Evolutionary conservation across 2,888 invertebrate species (phyloP), one percentile per base, ranked within the genome.

Genomic region (Mesodorylaimus sp.): DNA sequence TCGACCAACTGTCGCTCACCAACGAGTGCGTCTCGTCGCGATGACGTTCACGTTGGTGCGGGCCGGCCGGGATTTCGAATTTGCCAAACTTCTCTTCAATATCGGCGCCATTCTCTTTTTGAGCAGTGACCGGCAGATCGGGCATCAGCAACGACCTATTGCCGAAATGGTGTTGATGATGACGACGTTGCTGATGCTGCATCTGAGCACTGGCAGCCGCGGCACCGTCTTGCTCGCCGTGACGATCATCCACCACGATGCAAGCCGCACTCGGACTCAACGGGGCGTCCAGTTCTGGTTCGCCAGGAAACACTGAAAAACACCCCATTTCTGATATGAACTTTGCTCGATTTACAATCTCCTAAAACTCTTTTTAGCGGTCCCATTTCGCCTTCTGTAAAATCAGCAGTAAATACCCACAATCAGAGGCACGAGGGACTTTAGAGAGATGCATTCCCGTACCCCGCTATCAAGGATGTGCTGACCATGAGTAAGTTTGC

Each of bases 61-160:
- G 24, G 36, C 74, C 62, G 50, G 75, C 74, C 68, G 83, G 87
- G 32, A 95, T 85, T 67, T 91, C 91, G 68, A 95, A 95, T 71
- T 93, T 91, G 67, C 93, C 91, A 74, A 95, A 95, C 67, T 91
- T 88, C 60, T 95, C 95, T 60, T 93, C 91, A 52, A 95, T 87
- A 61, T 95, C 93, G 51, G 87, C 88, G 2, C 88, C 75, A 28
- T 85, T 83, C 68, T 85, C 83, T 62, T 84, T 84, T 54, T 67
- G 62, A 23, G 70, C 67, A 2, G 69, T 70, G 37, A 67, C 67
- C 0, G 72, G 71, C 2, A 71, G 59, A n/a, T 60, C 57, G 2
- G 65, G 64, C 24, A 50, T 25, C 2, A n/a, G n/a, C n/a, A n/a
- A n/a, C n/a, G n/a, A n/a, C n/a, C n/a, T n/a, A n/a, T n/a, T n/a